Conservation (phyloP, 2,888 invertebrate genomes). For the Quadroppia sp. region DNA sequence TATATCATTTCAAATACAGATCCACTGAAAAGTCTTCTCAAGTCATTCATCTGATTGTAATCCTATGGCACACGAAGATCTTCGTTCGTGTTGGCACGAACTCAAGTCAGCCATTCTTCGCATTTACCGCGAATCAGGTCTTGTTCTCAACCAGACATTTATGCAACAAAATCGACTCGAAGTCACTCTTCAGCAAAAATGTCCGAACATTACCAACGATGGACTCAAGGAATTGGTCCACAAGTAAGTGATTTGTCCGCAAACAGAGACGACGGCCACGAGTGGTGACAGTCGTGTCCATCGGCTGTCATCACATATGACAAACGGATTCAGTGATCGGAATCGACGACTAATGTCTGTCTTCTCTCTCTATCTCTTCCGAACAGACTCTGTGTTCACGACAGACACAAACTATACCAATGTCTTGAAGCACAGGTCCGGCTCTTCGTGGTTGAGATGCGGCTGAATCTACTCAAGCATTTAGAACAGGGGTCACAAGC, state of each 20-base stretch:
- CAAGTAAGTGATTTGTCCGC: conserved; percentile 52
- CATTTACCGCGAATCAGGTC: conserved; percentile 54
- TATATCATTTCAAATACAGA: conserved; percentile 31
- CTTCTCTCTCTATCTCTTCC: too few species aligned
- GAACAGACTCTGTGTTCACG: conserved; percentile 53
- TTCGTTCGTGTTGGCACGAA: conserved; percentile 53
- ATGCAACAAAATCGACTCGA: conserved; percentile 40
- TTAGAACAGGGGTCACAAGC: conserved; percentile 53
- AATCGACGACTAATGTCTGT: too few species aligned
- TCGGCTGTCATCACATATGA: background rate
- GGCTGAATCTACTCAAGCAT: conserved; percentile 58
- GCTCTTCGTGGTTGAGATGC: conserved; percentile 64
- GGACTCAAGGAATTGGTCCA: conserved; percentile 55
- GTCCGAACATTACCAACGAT: conserved; percentile 45
- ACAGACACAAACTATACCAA: conserved; percentile 64
- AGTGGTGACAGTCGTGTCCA: too few species aligned
- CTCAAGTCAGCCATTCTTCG: conserved; percentile 56
- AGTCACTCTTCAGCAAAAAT: conserved; percentile 39
- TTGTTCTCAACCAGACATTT: conserved; percentile 46
- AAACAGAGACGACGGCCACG: background rate
- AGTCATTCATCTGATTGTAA: too few species aligned
- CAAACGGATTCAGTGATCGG: background rate
- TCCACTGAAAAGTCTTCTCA: too few species aligned
- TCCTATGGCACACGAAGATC: conserved; percentile 11
- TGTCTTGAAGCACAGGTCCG: conserved; percentile 62